Percentiles rank a stretch among this genome's conserved stretches.
Evolutionary conservation across 2,888 invertebrate genomes (phyloP).

Genomic region (Lycia hirtaria): DNA sequence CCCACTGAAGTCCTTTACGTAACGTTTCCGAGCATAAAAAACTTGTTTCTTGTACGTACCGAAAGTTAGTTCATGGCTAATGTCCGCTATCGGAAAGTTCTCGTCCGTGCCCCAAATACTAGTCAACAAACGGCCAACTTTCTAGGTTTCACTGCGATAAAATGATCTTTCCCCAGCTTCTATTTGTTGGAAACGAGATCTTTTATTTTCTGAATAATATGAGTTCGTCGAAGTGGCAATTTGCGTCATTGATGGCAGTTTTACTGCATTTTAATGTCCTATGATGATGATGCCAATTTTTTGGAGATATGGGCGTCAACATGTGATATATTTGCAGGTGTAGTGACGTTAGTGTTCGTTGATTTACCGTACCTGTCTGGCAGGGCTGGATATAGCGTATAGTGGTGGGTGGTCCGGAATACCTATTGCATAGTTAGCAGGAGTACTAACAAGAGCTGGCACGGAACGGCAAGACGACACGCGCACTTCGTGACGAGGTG

Average conservation of each 20-base stretch:
- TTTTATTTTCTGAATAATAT: slow-evolving; percentile 16
- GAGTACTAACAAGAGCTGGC: slow-evolving; percentile 15
- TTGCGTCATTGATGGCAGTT: slow-evolving; percentile 22
- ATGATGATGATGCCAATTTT: slow-evolving; percentile 15
- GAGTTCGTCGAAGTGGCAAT: slow-evolving; percentile 16
- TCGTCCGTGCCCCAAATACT: slow-evolving; percentile 53
- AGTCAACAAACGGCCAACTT: slow-evolving; percentile 38
- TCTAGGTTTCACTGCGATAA: slow-evolving; percentile 34
- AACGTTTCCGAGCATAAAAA: slow-evolving; percentile 41
- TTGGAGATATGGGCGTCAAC: neutral
- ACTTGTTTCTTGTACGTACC: slow-evolving; percentile 41
- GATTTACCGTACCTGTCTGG: slow-evolving; percentile 11
- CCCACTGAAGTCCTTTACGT: slow-evolving; percentile 36
- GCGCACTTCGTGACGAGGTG: slow-evolving; percentile 25
- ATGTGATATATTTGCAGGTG: slow-evolving; percentile 5
- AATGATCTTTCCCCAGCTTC: slow-evolving; percentile 27
- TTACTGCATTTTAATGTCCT: slow-evolving; percentile 22
- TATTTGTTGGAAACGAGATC: slow-evolving; percentile 22
- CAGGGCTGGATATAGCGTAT: slow-evolving; percentile 7
- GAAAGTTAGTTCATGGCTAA: slow-evolving; percentile 43
- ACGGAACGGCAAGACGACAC: slow-evolving; percentile 14
- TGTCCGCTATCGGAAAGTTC: slow-evolving; percentile 52
- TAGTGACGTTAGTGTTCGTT: slow-evolving; percentile 7
- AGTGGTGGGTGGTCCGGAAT: slow-evolving; percentile 12
- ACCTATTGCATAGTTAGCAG: slow-evolving; percentile 21